Evolutionary conservation across 35 echinoderm and acorn worm genomes (phyloP), one percentile per base, ranked within the genome.

Genomic region (Acanthaster planci): DNA sequence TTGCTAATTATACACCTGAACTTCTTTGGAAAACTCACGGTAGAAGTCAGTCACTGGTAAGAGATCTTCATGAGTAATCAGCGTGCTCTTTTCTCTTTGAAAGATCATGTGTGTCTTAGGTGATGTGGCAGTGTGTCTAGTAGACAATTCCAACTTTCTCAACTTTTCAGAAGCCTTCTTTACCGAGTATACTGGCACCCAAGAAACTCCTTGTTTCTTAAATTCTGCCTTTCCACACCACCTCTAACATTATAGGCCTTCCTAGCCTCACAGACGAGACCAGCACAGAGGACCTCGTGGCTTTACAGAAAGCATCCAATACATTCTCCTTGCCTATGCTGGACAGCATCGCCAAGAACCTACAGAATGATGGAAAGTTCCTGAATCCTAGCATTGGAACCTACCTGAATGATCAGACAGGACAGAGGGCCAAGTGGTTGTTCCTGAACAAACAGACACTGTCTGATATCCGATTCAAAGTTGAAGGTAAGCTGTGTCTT

Each of bases 381-480:
- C 47, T 94, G 17, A 94, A 94, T 64, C 92, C 92, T 8, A 94
- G 92, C 51, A 94, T 94, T 51, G 87, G 92, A 14, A 94, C 92
- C 6, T 94, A 59, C 77, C 92, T 94, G 8, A 94, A 90, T 60
- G 92, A 94, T 60, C 52, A 67, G 47, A 94, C 72, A 44, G 87
- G 92, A 21, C 55, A 89, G 54, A 85, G 82, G 53, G 59, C 83
- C 23, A 94, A 94, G 54, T 56, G 72, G 38, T 6, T 94, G 56
- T 94, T 94, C 84, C 55, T 94, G 2, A 87, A 77, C 44, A 85
- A 86, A 60, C 36, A 80, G 32, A 39, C 38, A 16, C 86, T 94
- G 27, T 89, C 92, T 72, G 92, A 94, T 60, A 80, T 94, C 38
- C 60, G 60, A 30, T 94, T 94, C 76, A 89, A 90, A 53, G 87